Evolutionary conservation across 2,888 invertebrate genomes (phyloP), one percentile per base, ranked within the genome.

Genomic region (Melieria omissa): DNA sequence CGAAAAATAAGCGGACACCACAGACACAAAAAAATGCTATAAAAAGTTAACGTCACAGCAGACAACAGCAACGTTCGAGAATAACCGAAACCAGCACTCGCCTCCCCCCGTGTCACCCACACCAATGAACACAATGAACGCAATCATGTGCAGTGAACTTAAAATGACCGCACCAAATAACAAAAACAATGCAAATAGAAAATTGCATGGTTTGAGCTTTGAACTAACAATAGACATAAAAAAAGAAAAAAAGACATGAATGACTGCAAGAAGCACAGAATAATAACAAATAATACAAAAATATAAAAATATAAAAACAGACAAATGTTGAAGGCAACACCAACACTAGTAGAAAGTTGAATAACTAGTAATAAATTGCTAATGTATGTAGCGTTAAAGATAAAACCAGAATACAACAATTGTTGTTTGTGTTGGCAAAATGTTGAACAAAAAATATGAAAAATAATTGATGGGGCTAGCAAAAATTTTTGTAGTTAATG

Each of bases 91-190:
- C 3, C 29, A 29, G 29, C 1, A 2, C 29, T 29, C 29, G 29
- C 29, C 29, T 3, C 29, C 29, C 29, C 29, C 29, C 29, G 29
- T 29, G 29, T 29, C 29, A 29, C 29, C 29, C 29, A 29, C 29
- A 29, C 29, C 47, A 65, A 41, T 3, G 69, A 73, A 61, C 71
- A 74, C 70, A 66, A 62, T 64, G 52, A 57, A 65, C 58, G 72
- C 66, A 73, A 74, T 74, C 76, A 72, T 76, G 74, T 76, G 74
- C 73, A 76, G 42, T 76, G 73, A 75, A 75, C 71, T 71, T 66
- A 42, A 75, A 61, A 65, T 73, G 70, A 66, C 60, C 72, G 71
- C 73, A 64, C 57, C 73, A 70, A 63, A 64, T 67, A 62, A 64
- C 73, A 70, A 65, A 65, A 65, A 73, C 57, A 66, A 65, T 45